These are phyloP conservation scores for Pseudomyrmex sp. DNA, from an alignment of 1,140 invertebrate genomes.

Conservation along the genomic window DNA sequence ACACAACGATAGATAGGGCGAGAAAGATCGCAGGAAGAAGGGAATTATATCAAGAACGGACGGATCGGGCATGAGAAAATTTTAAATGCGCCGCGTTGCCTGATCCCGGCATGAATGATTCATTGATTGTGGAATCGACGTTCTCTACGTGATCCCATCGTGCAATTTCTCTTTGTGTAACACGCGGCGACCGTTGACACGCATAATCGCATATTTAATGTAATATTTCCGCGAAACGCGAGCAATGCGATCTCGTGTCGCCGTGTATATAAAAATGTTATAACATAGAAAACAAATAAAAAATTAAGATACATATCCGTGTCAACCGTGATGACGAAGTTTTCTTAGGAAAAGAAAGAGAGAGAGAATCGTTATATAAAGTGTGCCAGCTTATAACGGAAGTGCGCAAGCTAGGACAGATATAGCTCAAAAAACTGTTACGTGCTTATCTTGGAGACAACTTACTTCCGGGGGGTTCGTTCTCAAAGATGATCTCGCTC, in stretches of 20 bases:
- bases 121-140: conserved; percentile 49
- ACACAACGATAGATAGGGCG: conserved; percentile 43
- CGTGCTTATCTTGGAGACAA: conserved; percentile 14
- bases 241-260: background rate
- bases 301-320: too few relatives aligned
- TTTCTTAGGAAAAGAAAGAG: too few relatives aligned
- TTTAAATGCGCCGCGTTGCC: conserved; percentile 39
- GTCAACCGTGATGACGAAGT: too few relatives aligned
- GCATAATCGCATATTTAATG: conserved; percentile 43
- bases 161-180: conserved; percentile 24
- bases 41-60: conserved; percentile 61
- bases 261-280: background rate
- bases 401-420: background rate
- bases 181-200: conserved; percentile 30
- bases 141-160: conserved; percentile 16
- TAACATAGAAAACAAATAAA: too few relatives aligned
- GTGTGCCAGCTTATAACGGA: background rate
- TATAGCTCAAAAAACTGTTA: conserved; percentile 14
- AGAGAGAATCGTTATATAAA: background rate
- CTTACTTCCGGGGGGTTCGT: conserved; percentile 5
- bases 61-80: conserved; percentile 47
- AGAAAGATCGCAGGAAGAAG: conserved; percentile 50
- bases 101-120: conserved; percentile 53
- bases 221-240: conserved; percentile 29
- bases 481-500: conserved; percentile 44